Evolutionary conservation across 2,888 invertebrate species (phyloP), one percentile per base, ranked within the genome.

Genomic region (Erannis defoliaria): DNA sequence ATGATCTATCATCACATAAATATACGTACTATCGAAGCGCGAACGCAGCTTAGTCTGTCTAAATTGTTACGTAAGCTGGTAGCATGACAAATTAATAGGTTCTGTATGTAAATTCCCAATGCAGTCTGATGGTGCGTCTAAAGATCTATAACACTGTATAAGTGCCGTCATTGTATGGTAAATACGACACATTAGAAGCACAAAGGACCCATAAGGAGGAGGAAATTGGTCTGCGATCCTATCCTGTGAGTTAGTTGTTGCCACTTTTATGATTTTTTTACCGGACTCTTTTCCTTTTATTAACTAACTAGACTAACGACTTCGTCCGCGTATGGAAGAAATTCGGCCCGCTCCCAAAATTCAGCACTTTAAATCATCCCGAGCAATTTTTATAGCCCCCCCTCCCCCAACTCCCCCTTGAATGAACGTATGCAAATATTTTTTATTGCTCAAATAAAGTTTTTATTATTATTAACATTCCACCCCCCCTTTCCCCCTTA

Each of bases 161-260:
- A 38, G 29, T 26, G 40, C 3, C 48, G 54, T 74, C 76, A 84
- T 84, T 84, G 84, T 84, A 83, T 84, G 82, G 69, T 80, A 82
- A 78, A 74, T 72, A 78, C 68, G 67, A 72, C 70, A 70, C 76
- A 76, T 82, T 80, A 74, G 63, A 18, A 64, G 48, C 66, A 83
- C 80, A 80, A 83, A 80, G 73, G 76, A 64, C 63, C 67, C 42
- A 66, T 66, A 61, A 54, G 63, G 57, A 57, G 63, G 66, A 79
- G 84, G 84, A 82, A 84, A 84, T 84, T 83, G 78, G 74, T 75
- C 65, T 66, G 55, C 63, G 62, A 72, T 65, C 62, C 68, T 73
- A 73, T 78, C 78, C 76, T 74, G 76, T 64, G 45, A 64, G 61
- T 70, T 77, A 75, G 77, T 75, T 76, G 57, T 42, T 19, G n/a